Conservation (phyloP, 2,797 vertebrate genomes). For the Corythornis leucogaster region DNA sequence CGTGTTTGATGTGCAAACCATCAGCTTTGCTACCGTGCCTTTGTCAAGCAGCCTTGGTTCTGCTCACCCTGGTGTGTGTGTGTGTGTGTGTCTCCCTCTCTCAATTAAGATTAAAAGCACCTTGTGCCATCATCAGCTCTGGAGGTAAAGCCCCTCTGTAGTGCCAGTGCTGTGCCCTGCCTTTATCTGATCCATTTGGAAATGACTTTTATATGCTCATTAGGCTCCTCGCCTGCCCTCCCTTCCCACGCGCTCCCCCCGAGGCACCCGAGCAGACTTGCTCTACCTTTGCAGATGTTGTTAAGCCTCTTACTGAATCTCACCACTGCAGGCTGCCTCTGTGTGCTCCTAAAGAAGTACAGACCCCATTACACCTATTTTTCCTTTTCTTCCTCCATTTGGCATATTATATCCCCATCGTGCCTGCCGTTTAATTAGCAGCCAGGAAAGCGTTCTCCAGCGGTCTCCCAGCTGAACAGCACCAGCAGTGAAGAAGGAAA, state of each 20-base stretch:
- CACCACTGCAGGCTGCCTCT: background rate
- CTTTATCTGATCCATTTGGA: slow-evolving; percentile 44
- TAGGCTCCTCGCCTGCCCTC: background rate
- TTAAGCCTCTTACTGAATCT: slow-evolving; percentile 19
- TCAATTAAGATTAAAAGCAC: slow-evolving; percentile 79
- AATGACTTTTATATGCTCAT: slow-evolving; percentile 57
- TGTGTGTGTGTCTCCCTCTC: slow-evolving; percentile 49
- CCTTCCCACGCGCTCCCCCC: background rate
- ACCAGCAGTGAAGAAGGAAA: background rate
- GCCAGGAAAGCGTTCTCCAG: background rate
- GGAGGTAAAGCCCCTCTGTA: slow-evolving; percentile 54
- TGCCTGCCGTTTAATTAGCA: background rate
- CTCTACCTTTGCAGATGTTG: slow-evolving; percentile 26
- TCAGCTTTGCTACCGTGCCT: slow-evolving; percentile 79
- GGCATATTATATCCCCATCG: background rate
- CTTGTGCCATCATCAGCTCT: slow-evolving; percentile 59
- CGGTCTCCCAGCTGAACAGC: background rate
- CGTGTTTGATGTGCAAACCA: slow-evolving; percentile 85
- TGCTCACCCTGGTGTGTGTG: slow-evolving; percentile 64
- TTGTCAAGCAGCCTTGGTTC: slow-evolving; percentile 50
- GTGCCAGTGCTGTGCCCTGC: slow-evolving; percentile 32
- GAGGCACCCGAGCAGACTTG: background rate
- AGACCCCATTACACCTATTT: background rate
- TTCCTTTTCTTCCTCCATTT: background rate
- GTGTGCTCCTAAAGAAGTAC: background rate